phyloP scores from a whole-genome alignment of 1,140 invertebrate species.

The Pseudachorutes palmiensis region DNA sequence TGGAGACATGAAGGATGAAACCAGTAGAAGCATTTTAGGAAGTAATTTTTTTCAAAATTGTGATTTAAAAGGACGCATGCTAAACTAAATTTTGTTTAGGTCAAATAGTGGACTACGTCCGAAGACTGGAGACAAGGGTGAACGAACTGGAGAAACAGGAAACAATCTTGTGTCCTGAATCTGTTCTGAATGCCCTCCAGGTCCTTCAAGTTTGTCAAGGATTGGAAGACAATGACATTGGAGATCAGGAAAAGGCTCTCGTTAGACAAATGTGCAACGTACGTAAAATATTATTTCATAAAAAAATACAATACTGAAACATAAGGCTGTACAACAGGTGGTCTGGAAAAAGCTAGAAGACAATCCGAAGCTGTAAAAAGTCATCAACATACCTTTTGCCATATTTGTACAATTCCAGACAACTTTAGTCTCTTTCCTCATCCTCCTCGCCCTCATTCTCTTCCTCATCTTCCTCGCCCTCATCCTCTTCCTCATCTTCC shows the following conservation, averaged over 20 bases:
- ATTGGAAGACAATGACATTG: slow-evolving; percentile 50
- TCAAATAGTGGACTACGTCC: slow-evolving; percentile 37
- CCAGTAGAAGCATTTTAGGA: slow-evolving; percentile 29
- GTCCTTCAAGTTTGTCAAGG: slow-evolving; percentile 39
- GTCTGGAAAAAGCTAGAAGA: slow-evolving; percentile 62
- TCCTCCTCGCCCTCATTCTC: background rate
- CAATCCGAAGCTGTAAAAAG: slow-evolving; percentile 48
- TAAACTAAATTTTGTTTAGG: slow-evolving; percentile 15
- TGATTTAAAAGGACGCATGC: background rate
- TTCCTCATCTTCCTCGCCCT: background rate
- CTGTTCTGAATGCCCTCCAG: slow-evolving; percentile 37
- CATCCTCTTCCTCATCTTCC: background rate
- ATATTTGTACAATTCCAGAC: background rate
- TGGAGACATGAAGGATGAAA: slow-evolving; percentile 29
- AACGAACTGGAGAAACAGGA: slow-evolving; percentile 36
- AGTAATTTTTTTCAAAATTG: slow-evolving; percentile 22
- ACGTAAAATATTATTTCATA: slow-evolving; percentile 41
- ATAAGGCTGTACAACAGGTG: slow-evolving; percentile 46
- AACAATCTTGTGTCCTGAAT: slow-evolving; percentile 37
- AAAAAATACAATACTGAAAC: slow-evolving; percentile 3
- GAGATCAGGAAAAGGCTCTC: slow-evolving; percentile 83
- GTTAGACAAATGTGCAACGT: slow-evolving; percentile 96
- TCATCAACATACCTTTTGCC: too few species aligned
- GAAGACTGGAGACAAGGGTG: slow-evolving; percentile 34
- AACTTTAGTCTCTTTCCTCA: background rate